Evolutionary conservation across 35 echinoderm and acorn worm species (phyloP).

Genomic region (Apostichopus californicus): DNA sequence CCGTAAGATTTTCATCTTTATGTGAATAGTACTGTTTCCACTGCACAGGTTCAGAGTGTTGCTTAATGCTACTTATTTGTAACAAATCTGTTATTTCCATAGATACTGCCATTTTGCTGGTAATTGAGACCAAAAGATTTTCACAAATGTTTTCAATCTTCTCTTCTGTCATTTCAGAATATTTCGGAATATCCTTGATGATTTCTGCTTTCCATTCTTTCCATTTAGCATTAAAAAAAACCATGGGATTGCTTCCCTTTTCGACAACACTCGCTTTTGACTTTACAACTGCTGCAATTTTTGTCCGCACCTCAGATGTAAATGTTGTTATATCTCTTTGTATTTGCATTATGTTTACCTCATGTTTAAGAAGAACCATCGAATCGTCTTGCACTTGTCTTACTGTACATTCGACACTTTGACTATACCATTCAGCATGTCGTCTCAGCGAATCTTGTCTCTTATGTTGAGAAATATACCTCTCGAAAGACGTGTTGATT

Average conservation of each 20-base stretch:
- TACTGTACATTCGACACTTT: neutral
- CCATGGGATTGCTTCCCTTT: neutral
- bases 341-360: too few relatives aligned
- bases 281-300: too few relatives aligned
- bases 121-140: neutral
- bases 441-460: neutral
- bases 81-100: neutral
- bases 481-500: neutral
- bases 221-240: neutral
- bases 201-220: neutral
- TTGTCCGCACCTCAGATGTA: too few relatives aligned
- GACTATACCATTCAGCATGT: neutral
- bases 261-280: too few relatives aligned
- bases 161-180: neutral
- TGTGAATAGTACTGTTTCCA: slow-evolving; percentile 14
- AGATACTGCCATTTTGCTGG: neutral
- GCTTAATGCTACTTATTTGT: neutral
- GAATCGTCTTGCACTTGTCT: neutral
- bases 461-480: neutral
- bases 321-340: too few relatives aligned
- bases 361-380: neutral
- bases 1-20: neutral
- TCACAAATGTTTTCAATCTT: neutral
- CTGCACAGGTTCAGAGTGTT: neutral
- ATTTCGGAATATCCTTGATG: neutral